phyloP scores from a whole-genome alignment of 1,140 invertebrate species.

The Alviniconcha marisindica region DNA sequence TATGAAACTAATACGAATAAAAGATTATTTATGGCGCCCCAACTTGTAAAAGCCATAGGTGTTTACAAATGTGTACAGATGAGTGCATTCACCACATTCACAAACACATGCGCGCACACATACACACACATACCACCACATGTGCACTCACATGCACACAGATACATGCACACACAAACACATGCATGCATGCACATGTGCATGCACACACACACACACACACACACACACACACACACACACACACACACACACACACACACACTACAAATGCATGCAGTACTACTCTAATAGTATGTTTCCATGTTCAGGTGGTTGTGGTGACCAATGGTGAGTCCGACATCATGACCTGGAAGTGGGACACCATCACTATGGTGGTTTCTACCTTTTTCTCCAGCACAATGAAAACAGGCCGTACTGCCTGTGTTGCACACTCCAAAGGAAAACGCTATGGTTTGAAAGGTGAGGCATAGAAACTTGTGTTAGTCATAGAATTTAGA shows the following conservation, averaged over 20 bases:
- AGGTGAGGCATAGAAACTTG: not conserved
- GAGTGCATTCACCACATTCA: no score
- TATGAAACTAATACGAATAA: no score
- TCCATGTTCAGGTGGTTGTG: not conserved
- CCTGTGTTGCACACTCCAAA: not conserved
- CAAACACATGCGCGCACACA: not conserved
- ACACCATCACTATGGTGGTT: constrained; percentile 3
- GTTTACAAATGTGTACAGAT: no score
- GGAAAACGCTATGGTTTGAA: constrained; percentile 10
- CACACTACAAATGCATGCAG: not conserved
- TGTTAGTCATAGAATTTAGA: no score
- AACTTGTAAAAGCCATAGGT: no score
- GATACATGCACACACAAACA: not conserved
- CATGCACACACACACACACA: constrained; percentile 26
- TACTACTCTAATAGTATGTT: not conserved
- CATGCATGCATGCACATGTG: not conserved
- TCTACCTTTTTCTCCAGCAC: not conserved
- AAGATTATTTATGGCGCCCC: no score
- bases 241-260: not conserved
- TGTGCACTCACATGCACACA: not conserved
- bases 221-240: constrained; percentile 5
- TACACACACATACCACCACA: not conserved
- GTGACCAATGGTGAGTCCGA: not conserved
- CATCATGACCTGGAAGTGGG: not conserved
- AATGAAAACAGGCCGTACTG: not conserved